phyloP scores from a whole-genome alignment of 1,140 invertebrate genomes.

The Mylabris phalerata region DNA sequence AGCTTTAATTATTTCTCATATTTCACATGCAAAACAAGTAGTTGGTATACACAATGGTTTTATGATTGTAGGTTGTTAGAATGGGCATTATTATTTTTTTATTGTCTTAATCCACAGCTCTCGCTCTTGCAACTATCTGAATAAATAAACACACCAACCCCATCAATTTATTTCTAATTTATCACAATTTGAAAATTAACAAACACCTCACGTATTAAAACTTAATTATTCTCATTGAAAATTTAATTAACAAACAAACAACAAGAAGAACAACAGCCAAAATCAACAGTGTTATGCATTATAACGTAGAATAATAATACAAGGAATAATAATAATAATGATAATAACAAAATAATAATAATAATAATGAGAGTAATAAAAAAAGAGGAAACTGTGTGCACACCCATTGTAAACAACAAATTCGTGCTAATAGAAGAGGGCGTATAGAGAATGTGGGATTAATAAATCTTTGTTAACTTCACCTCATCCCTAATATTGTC shows the following conservation, averaged over 20 bases:
- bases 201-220: conserved; percentile 8
- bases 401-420: conserved; percentile 18
- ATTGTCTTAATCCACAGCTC: too few species aligned
- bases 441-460: conserved; percentile 16
- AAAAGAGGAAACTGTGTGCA: conserved; percentile 12
- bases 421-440: conserved; percentile 24
- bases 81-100: too few species aligned
- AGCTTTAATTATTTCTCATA: too few species aligned
- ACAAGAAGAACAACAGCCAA: neutral
- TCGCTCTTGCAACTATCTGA: too few species aligned
- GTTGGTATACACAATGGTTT: too few species aligned
- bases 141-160: too few species aligned
- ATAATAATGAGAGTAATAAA: conserved; percentile 12
- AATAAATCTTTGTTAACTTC: conserved; percentile 30
- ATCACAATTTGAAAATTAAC: conserved; percentile 9
- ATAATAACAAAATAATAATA: conserved; percentile 13
- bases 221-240: conserved; percentile 9
- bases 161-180: conserved; percentile 4
- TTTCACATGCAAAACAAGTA: too few species aligned
- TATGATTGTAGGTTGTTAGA: too few species aligned
- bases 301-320: neutral
- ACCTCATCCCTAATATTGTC: conserved; percentile 11
- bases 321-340: neutral
- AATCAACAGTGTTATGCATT: neutral
- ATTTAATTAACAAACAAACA: conserved; percentile 13